phyloP scores from a whole-genome alignment of 2,113 vertebrate genomes.

The Nanorana parkeri region DNA sequence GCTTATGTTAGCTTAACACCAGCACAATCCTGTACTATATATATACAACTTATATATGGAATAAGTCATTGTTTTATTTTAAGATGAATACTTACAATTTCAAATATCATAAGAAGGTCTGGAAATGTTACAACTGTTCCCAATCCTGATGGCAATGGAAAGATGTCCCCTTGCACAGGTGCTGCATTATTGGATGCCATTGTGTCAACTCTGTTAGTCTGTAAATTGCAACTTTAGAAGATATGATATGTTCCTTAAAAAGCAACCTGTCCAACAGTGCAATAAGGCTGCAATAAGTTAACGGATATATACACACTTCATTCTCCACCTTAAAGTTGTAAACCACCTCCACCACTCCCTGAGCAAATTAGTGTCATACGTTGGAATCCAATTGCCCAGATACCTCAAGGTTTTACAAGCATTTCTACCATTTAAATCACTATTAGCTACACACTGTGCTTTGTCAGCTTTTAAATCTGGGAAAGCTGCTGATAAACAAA shows the following conservation, averaged over 20 bases:
- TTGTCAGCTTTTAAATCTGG: no score
- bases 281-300: no score
- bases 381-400: no score
- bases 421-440: no score
- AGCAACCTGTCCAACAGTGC: not conserved
- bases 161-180: conserved; percentile 22
- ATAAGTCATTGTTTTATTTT: no score
- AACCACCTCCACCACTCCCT: not conserved
- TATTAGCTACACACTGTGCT: no score
- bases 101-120: conserved; percentile 36
- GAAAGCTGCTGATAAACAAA: no score
- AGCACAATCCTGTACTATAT: no score
- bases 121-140: not conserved
- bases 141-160: conserved; percentile 20
- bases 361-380: not conserved
- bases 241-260: not conserved
- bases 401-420: no score
- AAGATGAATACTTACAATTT: conserved; percentile 38
- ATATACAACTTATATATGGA: no score
- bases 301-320: not conserved
- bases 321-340: conserved; percentile 10
- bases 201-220: not conserved
- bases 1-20: no score
- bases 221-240: not conserved
- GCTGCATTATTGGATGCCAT: conserved; percentile 15